Conservation (phyloP, 2,113 vertebrate genomes). For the Butastur rufipennis region DNA sequence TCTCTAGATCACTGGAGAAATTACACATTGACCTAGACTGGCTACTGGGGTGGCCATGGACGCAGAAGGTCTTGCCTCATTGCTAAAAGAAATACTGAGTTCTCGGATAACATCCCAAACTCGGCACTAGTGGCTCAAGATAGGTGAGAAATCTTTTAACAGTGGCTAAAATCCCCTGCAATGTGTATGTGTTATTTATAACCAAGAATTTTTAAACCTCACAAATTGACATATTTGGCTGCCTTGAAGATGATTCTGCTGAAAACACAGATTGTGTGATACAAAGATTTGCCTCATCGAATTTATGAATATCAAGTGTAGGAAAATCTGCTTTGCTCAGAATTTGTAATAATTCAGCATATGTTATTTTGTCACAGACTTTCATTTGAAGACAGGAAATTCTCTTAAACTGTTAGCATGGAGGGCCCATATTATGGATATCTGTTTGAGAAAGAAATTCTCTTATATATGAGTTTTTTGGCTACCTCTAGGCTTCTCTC, state of each 20-base stretch:
- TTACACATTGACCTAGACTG: not conserved
- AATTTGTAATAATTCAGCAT: slow-evolving; percentile 56
- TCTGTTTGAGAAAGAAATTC: not conserved
- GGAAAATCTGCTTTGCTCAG: slow-evolving; percentile 42
- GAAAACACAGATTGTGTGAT: slow-evolving; percentile 41
- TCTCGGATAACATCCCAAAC: not conserved
- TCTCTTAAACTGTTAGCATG: slow-evolving; percentile 9
- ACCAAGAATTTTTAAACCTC: not conserved
- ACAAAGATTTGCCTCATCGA: slow-evolving; percentile 25
- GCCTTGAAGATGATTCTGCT: not conserved
- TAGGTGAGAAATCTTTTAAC: not conserved
- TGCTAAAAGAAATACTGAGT: not conserved
- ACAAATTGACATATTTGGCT: slow-evolving; percentile 19
- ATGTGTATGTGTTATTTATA: not conserved
- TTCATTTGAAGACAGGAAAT: slow-evolving; percentile 30
- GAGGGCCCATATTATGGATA: not conserved
- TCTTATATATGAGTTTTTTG: not conserved
- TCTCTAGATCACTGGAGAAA: not conserved
- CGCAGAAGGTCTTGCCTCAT: not conserved
- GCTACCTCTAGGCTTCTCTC: not conserved
- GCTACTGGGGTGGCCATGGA: not conserved
- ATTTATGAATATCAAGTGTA: slow-evolving; percentile 35
- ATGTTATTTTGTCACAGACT: slow-evolving; percentile 43
- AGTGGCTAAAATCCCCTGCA: not conserved
- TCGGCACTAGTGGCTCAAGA: not conserved